Evolutionary conservation across 2,113 vertebrate genomes (phyloP), one percentile per base, ranked within the genome.

Genomic region (Oreochromis tanganicae): DNA sequence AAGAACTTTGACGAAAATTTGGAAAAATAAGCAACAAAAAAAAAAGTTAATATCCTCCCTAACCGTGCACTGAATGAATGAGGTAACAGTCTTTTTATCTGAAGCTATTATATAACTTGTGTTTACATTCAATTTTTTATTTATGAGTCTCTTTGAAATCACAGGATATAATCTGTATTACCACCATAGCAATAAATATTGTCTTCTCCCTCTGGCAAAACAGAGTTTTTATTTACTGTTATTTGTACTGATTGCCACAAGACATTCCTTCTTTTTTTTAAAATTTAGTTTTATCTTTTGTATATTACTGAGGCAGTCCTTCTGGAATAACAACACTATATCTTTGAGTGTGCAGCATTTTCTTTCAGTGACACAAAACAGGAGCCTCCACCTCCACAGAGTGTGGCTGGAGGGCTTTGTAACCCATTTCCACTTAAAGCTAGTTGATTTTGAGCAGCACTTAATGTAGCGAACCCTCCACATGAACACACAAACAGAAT

Each of bases 231-330:
- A 32, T 52, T 52, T 78, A 52, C 73, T 78, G 46, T n/a, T 19
- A 78, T 78, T 50, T 78, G 46, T 32, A 32, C 46, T 50, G 43
- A 78, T 52, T 78, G 27, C 73, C 46, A 52, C 73, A 78, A 78
- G 27, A 78, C 27, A 1, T 78, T 52, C 17, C 46, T 52, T n/a
- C 46, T 9, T 12, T 13, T 34, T 73, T 17, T 11, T 1, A 1
- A 24, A 66, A 3, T 1, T n/a, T 78, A 0, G 2, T 78, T 52
- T 78, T n/a, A n/a, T 52, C 46, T 52, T 6, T 52, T 78, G 7
- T 50, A 29, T 50, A 50, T 78, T 50, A 32, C 71, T 19, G 71
- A 50, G 9, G 16, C 24, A 78, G 16, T 78, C 73, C 11, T 78
- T 52, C 46, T 34, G 46, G 29, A 78, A 78, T 52, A 50, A n/a